Percentiles rank a stretch among this genome's conserved stretches.
phyloP scores from a whole-genome alignment of 1,140 invertebrate species.

The Sinonovacula constricta region DNA sequence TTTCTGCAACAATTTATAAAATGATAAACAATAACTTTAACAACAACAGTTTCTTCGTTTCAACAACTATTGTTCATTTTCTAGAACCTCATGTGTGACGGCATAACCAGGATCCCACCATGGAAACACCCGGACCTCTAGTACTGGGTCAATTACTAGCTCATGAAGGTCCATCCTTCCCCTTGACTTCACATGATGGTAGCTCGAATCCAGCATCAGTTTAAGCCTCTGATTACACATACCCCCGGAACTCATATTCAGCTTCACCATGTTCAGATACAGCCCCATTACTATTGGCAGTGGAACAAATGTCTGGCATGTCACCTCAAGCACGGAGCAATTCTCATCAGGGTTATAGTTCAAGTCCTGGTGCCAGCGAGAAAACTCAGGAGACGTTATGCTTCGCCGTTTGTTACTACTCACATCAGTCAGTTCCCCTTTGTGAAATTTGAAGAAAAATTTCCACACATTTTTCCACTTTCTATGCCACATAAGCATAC shows the following conservation, averaged over 20 bases:
- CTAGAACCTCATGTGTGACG: not conserved
- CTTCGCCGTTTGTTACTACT: conserved; percentile 23
- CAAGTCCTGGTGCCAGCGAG: conserved; percentile 44
- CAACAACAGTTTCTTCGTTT: too few species aligned
- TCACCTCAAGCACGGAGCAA: conserved; percentile 29
- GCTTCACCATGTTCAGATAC: conserved; percentile 33
- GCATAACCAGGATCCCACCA: conserved; percentile 38
- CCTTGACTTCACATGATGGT: not conserved
- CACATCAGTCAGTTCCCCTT: conserved; percentile 20
- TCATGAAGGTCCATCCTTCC: conserved; percentile 25
- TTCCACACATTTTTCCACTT: conserved; percentile 42
- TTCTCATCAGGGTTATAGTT: conserved; percentile 33
- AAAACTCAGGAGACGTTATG: conserved; percentile 17
- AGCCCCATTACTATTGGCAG: conserved; percentile 40
- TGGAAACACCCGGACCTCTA: conserved; percentile 40
- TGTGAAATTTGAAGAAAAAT: conserved; percentile 43
- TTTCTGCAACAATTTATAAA: too few species aligned
- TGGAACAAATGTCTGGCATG: conserved; percentile 19
- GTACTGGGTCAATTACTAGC: conserved; percentile 37
- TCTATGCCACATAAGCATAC: conserved; percentile 39
- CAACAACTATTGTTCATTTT: not conserved
- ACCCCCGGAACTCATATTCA: conserved; percentile 35
- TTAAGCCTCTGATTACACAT: conserved; percentile 41
- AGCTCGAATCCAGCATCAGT: conserved; percentile 35
- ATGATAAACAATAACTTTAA: too few species aligned